A percentile compares a stretch with the other conserved stretches of the same genome.
These are phyloP conservation scores for Sturnira hondurensis DNA, from an alignment of 2,113 vertebrate genomes.

Conservation along the genomic window DNA sequence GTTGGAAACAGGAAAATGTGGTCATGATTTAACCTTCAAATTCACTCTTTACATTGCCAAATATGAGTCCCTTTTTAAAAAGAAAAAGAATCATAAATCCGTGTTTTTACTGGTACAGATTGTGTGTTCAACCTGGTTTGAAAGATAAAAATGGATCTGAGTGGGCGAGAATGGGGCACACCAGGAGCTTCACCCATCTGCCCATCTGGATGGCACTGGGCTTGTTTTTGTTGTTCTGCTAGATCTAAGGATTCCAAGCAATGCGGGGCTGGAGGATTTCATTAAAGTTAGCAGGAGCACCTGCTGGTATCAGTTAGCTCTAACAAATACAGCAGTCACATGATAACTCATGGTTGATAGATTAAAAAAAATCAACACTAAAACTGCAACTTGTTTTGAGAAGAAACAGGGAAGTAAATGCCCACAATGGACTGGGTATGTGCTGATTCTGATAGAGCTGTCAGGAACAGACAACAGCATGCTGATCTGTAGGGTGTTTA, in stretches of 20 bases:
- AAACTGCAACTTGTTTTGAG: conserved; percentile 76
- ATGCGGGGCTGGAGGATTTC: conserved; percentile 46
- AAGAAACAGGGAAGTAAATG: conserved; percentile 88
- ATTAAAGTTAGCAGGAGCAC: conserved; percentile 67
- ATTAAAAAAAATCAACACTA: conserved; percentile 38
- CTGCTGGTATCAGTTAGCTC: conserved; percentile 70
- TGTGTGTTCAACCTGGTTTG: background rate
- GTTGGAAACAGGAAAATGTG: background rate
- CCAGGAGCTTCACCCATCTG: background rate
- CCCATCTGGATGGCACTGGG: background rate
- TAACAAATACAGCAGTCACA: conserved; percentile 49
- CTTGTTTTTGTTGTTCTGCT: conserved; percentile 65
- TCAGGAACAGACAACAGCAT: conserved; percentile 87
- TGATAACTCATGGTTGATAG: conserved; percentile 52
- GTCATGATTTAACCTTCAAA: background rate
- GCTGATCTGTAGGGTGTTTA: conserved; percentile 88
- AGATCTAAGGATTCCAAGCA: conserved; percentile 37
- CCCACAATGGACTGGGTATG: conserved; percentile 78
- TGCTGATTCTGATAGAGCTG: conserved; percentile 89
- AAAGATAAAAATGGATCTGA: background rate
- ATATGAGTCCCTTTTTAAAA: background rate
- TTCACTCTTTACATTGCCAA: background rate
- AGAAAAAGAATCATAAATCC: background rate
- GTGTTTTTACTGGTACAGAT: background rate
- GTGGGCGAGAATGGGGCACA: background rate